Base-by-base conservation (phyloP, 2,888 invertebrate genomes). In the Hedya salicella region DNA sequence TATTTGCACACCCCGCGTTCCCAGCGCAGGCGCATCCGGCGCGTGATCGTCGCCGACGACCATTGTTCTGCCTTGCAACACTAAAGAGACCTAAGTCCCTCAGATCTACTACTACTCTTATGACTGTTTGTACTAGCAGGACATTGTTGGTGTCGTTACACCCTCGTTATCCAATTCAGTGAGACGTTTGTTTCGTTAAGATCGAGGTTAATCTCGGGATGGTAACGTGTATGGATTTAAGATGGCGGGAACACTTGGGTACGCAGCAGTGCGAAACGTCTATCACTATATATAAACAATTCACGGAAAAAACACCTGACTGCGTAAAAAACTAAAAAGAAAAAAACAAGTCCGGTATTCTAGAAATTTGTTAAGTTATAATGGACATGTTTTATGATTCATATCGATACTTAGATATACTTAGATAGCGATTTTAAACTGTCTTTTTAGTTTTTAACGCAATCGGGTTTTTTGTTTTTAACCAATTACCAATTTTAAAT, bases 101-200 rank as follows among this genome's bases (percentile, higher is more conserved):
- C 21, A 46, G 57, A 46, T 14, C 32, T 32, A 13, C 13, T 11
- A 19, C 8, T 16, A 25, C 16, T 5, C 17, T 44, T 46, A 57
- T 32, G 57, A n/a, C 44, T 13, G n/a, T 13, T 44, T 57, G 13
- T 57, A 32, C 9, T 32, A n/a, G 44, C 32, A 19, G 32, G 46
- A 32, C 46, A 88, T 91, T 91, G 91, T 90, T 85, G 83, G 85
- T 86, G 89, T 87, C 83, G 87, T 89, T 89, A 88, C 87, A 87
- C 87, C 82, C 87, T 90, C 81, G 89, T 92, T 91, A 92, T 91
- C 83, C 91, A 92, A 92, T 91, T 91, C 88, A 86, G 82, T 79
- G 79, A 74, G 75, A 71, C 78, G 78, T 85, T 89, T 91, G 90
- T 90, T 88, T 90, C 82, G 80, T 78, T 73, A 73, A 71, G 78